Base-by-base conservation (phyloP, 1,140 invertebrate genomes). In the Solenopsis invicta region DNA sequence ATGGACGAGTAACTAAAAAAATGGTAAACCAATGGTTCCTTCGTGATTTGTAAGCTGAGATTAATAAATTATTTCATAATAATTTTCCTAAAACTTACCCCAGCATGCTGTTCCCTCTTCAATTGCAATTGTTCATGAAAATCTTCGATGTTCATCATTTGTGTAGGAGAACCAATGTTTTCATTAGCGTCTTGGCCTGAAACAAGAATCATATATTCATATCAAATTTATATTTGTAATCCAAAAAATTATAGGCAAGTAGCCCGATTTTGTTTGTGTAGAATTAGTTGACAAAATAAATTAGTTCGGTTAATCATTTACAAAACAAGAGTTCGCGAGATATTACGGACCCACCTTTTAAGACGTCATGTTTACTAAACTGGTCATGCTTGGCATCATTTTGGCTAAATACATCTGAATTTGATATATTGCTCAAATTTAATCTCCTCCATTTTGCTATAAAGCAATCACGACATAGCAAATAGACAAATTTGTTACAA, bases 101-200 rank as follows among this genome's bases (percentile, higher is more conserved):
- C 90, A 80, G 87, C 86, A 59, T 92, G 88, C 82, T 93, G 93
- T 61, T 95, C 95, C 34, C 92, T 91, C 52, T 94, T 95, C 9
- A 92, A 88, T 86, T 93, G 94, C 86, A 96, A 95, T 74, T 96
- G 95, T 85, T 96, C 96, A 13, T 96, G 93, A 18, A 96, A 89
- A 87, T 96, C 96, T 29, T 94, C 94, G 66, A 95, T 89, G 67
- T 93, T 95, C 56, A 93, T 92, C 91, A 93, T 94, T 92, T 95
- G 96, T 21, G 95, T 96, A 48, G 97, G 96, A 0, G 97, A 97
- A 13, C 97, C 97, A 87, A 98, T 97, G 92, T 98, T 97, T 89
- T 96, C 96, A 90, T 96, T 96, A 1, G 97, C 97, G 93, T 97
- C 96, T 29, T 97, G 96, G 61, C 96, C 96, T 93, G 96, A 91